phyloP scores from a whole-genome alignment of 2,888 invertebrate genomes.

The Heliconius ethilla region DNA sequence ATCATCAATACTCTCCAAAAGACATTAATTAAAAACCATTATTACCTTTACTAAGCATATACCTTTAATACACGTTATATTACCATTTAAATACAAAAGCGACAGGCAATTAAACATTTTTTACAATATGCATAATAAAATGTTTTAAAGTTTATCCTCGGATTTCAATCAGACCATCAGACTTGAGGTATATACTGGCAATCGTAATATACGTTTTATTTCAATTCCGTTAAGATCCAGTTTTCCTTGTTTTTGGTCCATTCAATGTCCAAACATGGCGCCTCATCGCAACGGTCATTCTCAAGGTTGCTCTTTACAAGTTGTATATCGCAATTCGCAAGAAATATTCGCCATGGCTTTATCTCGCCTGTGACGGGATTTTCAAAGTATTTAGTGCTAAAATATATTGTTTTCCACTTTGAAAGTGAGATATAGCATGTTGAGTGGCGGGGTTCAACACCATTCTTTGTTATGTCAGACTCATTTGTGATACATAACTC shows the following conservation, averaged over 20 bases:
- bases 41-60: not conserved
- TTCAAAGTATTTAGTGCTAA: not conserved
- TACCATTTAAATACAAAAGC: not conserved
- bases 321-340: slow-evolving; percentile 11
- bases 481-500: no score
- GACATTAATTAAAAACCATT: not conserved
- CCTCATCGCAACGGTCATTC: slow-evolving; percentile 39
- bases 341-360: slow-evolving; percentile 13
- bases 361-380: no score
- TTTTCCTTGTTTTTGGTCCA: slow-evolving; percentile 8
- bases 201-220: slow-evolving; percentile 14
- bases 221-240: not conserved
- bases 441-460: not conserved
- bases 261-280: slow-evolving; percentile 39
- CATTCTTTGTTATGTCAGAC: not conserved
- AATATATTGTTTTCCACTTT: not conserved
- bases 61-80: not conserved
- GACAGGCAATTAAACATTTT: slow-evolving; percentile 17
- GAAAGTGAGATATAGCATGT: not conserved
- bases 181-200: no score
- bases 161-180: slow-evolving; percentile 18
- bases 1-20: not conserved
- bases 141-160: slow-evolving; percentile 16
- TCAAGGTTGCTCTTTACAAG: slow-evolving; percentile 40
- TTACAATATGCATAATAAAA: slow-evolving; percentile 12